Evolutionary conservation across 2,797 vertebrate genomes (phyloP).

Genomic region (Aviceda leuphotes): DNA sequence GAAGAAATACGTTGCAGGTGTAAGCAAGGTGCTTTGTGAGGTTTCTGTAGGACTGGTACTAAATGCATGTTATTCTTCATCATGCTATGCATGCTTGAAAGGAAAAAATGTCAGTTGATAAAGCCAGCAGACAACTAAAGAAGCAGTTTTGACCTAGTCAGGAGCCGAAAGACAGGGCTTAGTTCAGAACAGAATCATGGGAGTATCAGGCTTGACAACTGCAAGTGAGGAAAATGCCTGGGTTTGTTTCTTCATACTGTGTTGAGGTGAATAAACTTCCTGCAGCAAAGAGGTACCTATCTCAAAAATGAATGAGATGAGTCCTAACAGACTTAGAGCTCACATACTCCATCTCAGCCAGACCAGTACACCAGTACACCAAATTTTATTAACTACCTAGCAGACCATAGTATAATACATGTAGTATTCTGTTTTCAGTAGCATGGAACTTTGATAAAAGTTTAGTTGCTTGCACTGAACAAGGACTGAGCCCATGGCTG

Average conservation of each 20-base stretch:
- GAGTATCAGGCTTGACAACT: neutral
- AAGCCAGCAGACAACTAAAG: neutral
- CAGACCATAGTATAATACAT: neutral
- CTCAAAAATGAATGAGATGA: neutral
- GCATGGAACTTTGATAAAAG: neutral
- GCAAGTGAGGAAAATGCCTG: neutral
- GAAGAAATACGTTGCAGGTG: neutral
- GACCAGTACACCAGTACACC: neutral
- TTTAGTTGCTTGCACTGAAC: neutral
- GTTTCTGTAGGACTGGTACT: neutral
- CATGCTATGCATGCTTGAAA: neutral
- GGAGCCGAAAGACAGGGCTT: neutral
- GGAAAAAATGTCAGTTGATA: neutral
- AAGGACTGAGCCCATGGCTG: accelerated
- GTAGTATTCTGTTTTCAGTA: neutral
- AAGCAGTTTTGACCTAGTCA: neutral
- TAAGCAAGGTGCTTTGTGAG: neutral
- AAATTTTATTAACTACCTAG: neutral
- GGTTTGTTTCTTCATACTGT: neutral
- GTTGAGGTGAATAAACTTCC: neutral
- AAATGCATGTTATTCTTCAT: neutral
- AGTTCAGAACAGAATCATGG: neutral
- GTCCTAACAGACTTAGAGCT: neutral
- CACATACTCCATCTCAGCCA: neutral
- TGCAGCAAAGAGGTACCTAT: neutral